Percentiles rank a stretch among this genome's conserved stretches.
phyloP scores from a whole-genome alignment of 1,140 invertebrate genomes.

The Anadara kagoshimensis region DNA sequence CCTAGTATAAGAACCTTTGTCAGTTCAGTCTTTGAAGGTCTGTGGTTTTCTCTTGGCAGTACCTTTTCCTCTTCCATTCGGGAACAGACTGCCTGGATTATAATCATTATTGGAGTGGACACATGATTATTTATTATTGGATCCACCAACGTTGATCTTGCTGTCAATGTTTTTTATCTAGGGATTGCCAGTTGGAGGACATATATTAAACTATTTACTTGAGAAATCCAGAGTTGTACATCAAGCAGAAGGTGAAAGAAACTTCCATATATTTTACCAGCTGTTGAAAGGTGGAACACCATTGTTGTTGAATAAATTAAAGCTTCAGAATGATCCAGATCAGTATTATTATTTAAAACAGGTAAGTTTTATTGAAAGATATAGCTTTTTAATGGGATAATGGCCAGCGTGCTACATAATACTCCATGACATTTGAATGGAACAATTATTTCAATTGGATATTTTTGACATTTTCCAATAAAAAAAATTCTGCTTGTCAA shows the following conservation, averaged over 20 bases:
- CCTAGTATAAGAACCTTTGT: too few species aligned
- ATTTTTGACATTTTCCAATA: too few species aligned
- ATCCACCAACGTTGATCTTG: background rate
- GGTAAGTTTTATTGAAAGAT: conserved; percentile 55
- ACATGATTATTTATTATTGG: background rate
- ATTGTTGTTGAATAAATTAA: conserved; percentile 80
- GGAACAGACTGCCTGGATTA: too few species aligned
- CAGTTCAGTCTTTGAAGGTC: too few species aligned
- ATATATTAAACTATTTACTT: conserved; percentile 96
- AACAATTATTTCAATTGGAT: too few species aligned
- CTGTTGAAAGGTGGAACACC: conserved; percentile 80
- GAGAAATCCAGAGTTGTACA: conserved; percentile 94
- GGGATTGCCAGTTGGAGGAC: conserved; percentile 82
- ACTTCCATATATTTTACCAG: conserved; percentile 97
- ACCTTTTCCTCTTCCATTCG: too few species aligned
- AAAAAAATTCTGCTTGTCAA: too few species aligned
- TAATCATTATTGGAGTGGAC: too few species aligned
- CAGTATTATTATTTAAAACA: conserved; percentile 87
- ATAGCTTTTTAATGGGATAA: too few species aligned
- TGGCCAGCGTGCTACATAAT: too few species aligned
- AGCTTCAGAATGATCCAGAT: conserved; percentile 81
- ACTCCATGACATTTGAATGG: too few species aligned
- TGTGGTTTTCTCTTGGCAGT: too few species aligned
- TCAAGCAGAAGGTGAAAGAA: conserved; percentile 89
- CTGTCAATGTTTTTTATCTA: conserved; percentile 29